A percentile compares a stretch with the other conserved stretches of the same genome.
Conservation (phyloP, 2,797 vertebrate genomes). For the Leptatherina wallacei region DNA sequence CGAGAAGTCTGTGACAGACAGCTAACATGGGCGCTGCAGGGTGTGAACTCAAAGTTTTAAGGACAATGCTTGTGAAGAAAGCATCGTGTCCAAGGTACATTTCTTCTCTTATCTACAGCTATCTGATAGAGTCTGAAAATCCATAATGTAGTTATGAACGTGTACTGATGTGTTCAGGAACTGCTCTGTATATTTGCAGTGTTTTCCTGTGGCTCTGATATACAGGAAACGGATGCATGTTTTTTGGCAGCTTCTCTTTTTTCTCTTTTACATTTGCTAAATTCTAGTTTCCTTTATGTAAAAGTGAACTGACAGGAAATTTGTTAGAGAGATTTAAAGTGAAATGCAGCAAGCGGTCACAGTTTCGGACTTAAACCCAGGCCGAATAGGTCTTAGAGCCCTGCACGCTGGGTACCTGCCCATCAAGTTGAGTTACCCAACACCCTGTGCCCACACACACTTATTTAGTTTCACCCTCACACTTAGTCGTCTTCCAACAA, state of each 20-base stretch:
- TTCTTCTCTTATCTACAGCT: slow-evolving; percentile 16
- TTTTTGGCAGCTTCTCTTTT: neutral
- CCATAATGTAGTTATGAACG: slow-evolving; percentile 11
- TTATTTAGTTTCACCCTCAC: slow-evolving; percentile 23
- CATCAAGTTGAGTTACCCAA: slow-evolving; percentile 1
- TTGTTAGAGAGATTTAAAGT: neutral
- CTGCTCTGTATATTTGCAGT: slow-evolving; percentile 20
- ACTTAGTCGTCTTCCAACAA: slow-evolving; percentile 53
- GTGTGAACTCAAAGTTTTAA: neutral
- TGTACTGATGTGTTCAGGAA: slow-evolving; percentile 12
- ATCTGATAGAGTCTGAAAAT: slow-evolving; percentile 17
- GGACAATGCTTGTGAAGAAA: slow-evolving; percentile 1
- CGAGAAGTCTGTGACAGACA: neutral
- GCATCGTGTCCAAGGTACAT: slow-evolving; percentile 17
- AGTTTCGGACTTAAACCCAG: neutral
- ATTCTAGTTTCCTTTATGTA: slow-evolving; percentile 11
- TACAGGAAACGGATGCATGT: slow-evolving; percentile 1
- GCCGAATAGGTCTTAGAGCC: neutral
- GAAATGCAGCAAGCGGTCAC: neutral
- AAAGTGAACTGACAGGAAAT: neutral
- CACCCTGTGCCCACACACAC: slow-evolving; percentile 15
- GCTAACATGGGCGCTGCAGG: neutral
- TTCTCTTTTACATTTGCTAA: neutral
- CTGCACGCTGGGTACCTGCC: neutral
- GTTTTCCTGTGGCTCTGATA: slow-evolving; percentile 26